Base-by-base conservation (phyloP, 1,140 invertebrate species). In the Drusus annulatus region DNA sequence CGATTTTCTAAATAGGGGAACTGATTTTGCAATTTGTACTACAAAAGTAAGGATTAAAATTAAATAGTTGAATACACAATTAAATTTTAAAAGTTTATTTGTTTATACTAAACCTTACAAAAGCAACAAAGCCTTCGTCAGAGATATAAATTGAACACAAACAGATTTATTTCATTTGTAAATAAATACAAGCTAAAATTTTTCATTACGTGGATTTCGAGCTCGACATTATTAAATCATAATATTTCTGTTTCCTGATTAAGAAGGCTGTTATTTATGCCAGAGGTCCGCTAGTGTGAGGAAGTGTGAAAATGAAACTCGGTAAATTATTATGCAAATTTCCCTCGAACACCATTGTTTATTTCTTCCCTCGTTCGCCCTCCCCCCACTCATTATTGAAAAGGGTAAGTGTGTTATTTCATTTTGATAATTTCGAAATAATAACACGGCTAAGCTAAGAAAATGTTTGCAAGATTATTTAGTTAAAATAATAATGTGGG, bases 261-360 rank as follows among this genome's bases (percentile, higher is more conserved):
- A 74, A 74, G 69, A 56, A 17, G 50, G 50, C 69, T 4, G 56
- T 74, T 54, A 74, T 74, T 74, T 56, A 74, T 56, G 52, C 54
- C 17, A 8, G 16, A 50, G 13, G 50, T 54, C 69, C 50, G 52
- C 19, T 21, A 28, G 21, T n/a, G 54, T 69, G 36, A 56, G 69
- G 69, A 74, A 74, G 69, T 74, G 69, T 74, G 69, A 74, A 74
- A 52, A 74, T 74, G 69, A 74, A 74, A 74, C 21, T 54, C 69
- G 15, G 52, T 74, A 56, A 74, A 54, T 74, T 74, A 74, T 74
- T 74, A 74, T 74, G 51, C 51, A 74, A 74, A 74, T 74, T 54
- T 74, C 25, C 51, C 16, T 51, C 52, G 25, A 74, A 74, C 21
- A 21, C 50, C 52, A 25, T 74, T 74, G 69, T 74, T 74, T 74